phyloP scores from a whole-genome alignment of 2,888 invertebrate species.

The Hydrotaea diabolus region DNA sequence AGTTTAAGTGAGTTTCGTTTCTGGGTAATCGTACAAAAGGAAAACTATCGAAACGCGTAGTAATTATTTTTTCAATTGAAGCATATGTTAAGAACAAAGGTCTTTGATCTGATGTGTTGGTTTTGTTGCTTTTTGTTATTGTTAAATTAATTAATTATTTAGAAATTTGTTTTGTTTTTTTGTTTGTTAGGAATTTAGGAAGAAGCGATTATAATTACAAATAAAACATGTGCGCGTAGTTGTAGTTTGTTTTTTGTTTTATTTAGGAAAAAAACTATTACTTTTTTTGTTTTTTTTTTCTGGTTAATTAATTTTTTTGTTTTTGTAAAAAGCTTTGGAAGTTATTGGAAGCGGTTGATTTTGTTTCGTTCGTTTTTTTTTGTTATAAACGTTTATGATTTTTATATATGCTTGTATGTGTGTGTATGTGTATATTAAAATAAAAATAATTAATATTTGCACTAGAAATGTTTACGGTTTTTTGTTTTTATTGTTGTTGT shows the following conservation, averaged over 20 bases:
- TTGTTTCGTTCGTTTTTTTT: slow-evolving; percentile 51
- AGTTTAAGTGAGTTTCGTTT: too few relatives aligned
- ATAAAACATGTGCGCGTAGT: slow-evolving; percentile 60
- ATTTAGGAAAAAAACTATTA: not conserved
- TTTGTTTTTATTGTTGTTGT: slow-evolving; percentile 14
- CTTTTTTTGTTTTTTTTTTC: slow-evolving; percentile 4
- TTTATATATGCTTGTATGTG: too few relatives aligned
- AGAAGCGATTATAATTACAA: slow-evolving; percentile 70
- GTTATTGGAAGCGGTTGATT: slow-evolving; percentile 66
- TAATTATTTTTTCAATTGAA: too few relatives aligned
- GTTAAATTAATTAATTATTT: slow-evolving; percentile 43
- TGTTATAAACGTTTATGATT: not conserved
- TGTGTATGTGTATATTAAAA: not conserved
- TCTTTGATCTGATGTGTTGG: not conserved
- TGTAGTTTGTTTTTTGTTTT: slow-evolving; percentile 45
- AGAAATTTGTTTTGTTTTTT: slow-evolving; percentile 34
- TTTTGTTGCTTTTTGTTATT: not conserved
- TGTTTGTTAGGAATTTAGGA: slow-evolving; percentile 57
- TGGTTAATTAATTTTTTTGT: slow-evolving; percentile 20
- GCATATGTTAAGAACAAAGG: not conserved
- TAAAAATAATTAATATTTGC: slow-evolving; percentile 22
- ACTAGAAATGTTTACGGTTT: slow-evolving; percentile 15
- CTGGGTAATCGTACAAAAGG: not conserved
- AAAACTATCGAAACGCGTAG: too few relatives aligned
- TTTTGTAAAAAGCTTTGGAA: slow-evolving; percentile 59